These are phyloP conservation scores for Pterostichus niger DNA, from an alignment of 2,888 invertebrate genomes.

Conservation along the genomic window DNA sequence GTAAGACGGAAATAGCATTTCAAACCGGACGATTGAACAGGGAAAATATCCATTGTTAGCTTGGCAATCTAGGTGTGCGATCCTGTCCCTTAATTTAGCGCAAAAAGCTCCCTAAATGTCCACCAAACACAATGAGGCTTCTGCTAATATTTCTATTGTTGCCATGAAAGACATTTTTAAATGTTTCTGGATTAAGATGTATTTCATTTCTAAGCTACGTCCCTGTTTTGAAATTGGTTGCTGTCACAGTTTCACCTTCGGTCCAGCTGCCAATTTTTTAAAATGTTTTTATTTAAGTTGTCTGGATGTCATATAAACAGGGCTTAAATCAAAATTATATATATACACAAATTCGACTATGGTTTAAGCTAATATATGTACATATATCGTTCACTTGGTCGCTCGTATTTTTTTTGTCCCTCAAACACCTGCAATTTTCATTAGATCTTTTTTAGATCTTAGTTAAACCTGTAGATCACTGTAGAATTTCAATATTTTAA, in stretches of 20 bases:
- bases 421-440: too few relatives aligned
- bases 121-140: slow-evolving; percentile 6
- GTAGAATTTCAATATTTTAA: too few relatives aligned
- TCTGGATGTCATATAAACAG: background rate
- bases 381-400: too few relatives aligned
- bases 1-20: slow-evolving; percentile 74
- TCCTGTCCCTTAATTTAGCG: slow-evolving; percentile 71
- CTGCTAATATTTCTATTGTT: slow-evolving; percentile 37
- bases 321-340: background rate
- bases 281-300: background rate
- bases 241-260: background rate
- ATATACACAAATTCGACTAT: too few relatives aligned
- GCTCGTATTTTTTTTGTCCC: too few relatives aligned
- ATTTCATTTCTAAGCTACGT: background rate
- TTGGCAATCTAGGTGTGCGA: slow-evolving; percentile 71
- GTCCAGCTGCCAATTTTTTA: slow-evolving; percentile 28
- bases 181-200: slow-evolving; percentile 18
- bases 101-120: slow-evolving; percentile 62
- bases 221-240: slow-evolving; percentile 3
- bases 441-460: too few relatives aligned
- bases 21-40: slow-evolving; percentile 73
- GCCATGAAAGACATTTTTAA: slow-evolving; percentile 3
- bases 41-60: slow-evolving; percentile 73
- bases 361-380: background rate
- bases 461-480: too few relatives aligned